These are phyloP conservation scores for Arge pagana DNA, from an alignment of 2,888 invertebrate species.

Conservation along the genomic window DNA sequence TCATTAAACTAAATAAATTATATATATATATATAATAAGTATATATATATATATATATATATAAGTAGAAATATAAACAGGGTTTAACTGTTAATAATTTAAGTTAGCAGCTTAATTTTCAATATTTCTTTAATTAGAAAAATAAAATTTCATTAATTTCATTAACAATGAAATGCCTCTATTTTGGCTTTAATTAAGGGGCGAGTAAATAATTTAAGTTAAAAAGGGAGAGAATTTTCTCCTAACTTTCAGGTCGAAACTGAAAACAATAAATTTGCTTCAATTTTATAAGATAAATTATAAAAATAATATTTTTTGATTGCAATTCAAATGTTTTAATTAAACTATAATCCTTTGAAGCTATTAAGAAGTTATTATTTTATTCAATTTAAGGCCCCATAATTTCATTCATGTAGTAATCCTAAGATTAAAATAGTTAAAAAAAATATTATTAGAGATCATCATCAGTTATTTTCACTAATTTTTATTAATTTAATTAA, in stretches of 20 bases:
- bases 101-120: conserved; percentile 69
- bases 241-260: conserved; percentile 62
- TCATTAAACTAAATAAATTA: conserved; percentile 66
- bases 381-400: conserved; percentile 66
- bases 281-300: conserved; percentile 56
- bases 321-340: conserved; percentile 60
- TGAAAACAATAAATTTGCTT: conserved; percentile 60
- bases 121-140: conserved; percentile 67
- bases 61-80: conserved; percentile 60
- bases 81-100: conserved; percentile 60
- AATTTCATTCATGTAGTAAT: conserved; percentile 62
- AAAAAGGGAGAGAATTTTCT: conserved; percentile 58
- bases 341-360: conserved; percentile 56
- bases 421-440: conserved; percentile 62
- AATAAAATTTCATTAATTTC: conserved; percentile 61
- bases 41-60: too few species aligned
- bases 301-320: conserved; percentile 57
- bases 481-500: conserved; percentile 58
- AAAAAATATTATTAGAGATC: conserved; percentile 56
- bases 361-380: conserved; percentile 32
- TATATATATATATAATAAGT: too few species aligned
- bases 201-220: conserved; percentile 54
- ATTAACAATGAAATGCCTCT: conserved; percentile 73
- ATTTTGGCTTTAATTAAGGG: conserved; percentile 65
- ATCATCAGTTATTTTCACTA: conserved; percentile 45